phyloP scores from a whole-genome alignment of 2,888 invertebrate genomes.

The Scaptomyza flava region DNA sequence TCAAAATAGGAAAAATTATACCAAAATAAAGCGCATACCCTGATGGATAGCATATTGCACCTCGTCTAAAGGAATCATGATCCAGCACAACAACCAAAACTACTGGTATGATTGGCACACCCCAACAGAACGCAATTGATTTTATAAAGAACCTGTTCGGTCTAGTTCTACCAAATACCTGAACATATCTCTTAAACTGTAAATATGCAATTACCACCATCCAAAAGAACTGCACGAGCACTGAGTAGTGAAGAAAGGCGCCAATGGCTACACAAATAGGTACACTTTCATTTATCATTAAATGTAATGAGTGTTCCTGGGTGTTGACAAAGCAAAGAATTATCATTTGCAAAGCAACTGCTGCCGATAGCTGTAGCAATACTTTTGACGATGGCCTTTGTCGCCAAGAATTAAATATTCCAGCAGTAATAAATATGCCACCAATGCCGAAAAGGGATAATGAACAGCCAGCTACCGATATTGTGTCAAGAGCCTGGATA shows the following conservation, averaged over 20 bases:
- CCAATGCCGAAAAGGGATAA: constrained; percentile 86
- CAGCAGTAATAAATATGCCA: constrained; percentile 87
- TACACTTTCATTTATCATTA: constrained; percentile 75
- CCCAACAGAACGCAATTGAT: constrained; percentile 88
- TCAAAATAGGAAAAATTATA: constrained; percentile 85
- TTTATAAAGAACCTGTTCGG: constrained; percentile 87
- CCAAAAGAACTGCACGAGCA: constrained; percentile 89
- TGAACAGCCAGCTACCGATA: constrained; percentile 86
- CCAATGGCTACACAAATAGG: constrained; percentile 86
- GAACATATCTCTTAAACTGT: constrained; percentile 88
- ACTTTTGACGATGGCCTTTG: constrained; percentile 88
- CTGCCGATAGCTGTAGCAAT: constrained; percentile 87
- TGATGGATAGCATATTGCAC: constrained; percentile 86
- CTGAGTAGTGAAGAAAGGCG: constrained; percentile 87
- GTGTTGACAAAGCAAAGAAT: constrained; percentile 82
- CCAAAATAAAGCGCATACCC: constrained; percentile 85
- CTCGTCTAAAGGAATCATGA: constrained; percentile 85
- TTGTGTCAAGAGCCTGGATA: constrained; percentile 85
- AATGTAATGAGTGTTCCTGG: constrained; percentile 75
- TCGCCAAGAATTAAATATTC: constrained; percentile 87
- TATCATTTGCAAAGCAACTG: constrained; percentile 87
- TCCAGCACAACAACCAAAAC: constrained; percentile 84
- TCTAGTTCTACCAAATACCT: constrained; percentile 86
- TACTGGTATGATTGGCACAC: constrained; percentile 86
- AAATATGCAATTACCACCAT: constrained; percentile 89